Evolutionary conservation across 1,140 invertebrate species (phyloP).

Genomic region (Hermetia illucens): DNA sequence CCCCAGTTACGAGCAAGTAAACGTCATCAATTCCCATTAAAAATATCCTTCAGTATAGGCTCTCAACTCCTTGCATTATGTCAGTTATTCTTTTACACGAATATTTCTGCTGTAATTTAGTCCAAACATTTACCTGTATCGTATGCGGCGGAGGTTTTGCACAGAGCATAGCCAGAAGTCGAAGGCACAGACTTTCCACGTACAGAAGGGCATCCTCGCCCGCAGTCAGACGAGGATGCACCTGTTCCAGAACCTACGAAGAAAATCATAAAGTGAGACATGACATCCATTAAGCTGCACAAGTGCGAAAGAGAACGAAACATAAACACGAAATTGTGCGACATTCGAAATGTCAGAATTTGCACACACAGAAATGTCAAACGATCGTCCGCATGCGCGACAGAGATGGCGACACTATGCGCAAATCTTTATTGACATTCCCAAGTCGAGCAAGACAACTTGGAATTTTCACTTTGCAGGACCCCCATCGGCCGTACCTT

Average conservation of each 20-base stretch:
- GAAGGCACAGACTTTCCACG: constrained; percentile 81
- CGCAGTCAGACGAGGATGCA: constrained; percentile 73
- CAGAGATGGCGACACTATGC: too few species aligned
- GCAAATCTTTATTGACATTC: too few species aligned
- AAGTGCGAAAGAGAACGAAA: too few species aligned
- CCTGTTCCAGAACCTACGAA: constrained; percentile 73
- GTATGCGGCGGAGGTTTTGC: constrained; percentile 66
- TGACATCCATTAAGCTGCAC: too few species aligned
- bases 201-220: constrained; percentile 85
- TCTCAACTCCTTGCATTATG: constrained; percentile 2
- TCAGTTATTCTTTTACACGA: neutral
- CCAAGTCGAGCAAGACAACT: too few species aligned
- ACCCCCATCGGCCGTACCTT: constrained; percentile 45
- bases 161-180: constrained; percentile 77
- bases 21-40: neutral
- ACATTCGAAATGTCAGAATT: too few species aligned
- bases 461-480: too few species aligned
- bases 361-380: too few species aligned
- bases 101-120: too few species aligned
- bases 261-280: neutral
- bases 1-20: neutral
- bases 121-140: constrained; percentile 43
- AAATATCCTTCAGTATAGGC: constrained; percentile 1
- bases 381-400: too few species aligned
- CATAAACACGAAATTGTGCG: neutral